These are phyloP conservation scores for Geodia barretti DNA, from an alignment of 37 sponge, comb jelly and placozoan species.

Conservation along the genomic window DNA sequence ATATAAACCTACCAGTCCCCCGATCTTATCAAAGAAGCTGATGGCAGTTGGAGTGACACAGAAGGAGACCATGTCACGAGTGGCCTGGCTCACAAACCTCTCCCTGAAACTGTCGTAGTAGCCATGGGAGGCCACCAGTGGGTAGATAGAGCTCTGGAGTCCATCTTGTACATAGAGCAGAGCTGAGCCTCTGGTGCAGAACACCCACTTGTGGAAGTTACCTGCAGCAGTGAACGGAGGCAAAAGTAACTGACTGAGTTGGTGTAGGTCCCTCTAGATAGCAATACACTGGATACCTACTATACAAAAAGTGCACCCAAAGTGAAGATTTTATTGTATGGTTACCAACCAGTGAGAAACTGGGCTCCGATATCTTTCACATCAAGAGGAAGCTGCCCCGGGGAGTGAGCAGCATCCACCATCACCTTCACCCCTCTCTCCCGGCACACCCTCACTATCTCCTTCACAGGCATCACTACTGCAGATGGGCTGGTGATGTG, in stretches of 20 bases:
- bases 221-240: slow-evolving; percentile 18
- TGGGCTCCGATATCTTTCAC: slow-evolving; percentile 46
- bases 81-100: slow-evolving; percentile 29
- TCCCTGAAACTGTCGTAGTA: slow-evolving; percentile 29
- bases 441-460: slow-evolving; percentile 47
- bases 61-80: slow-evolving; percentile 48
- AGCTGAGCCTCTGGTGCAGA: slow-evolving; percentile 59
- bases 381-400: slow-evolving; percentile 60
- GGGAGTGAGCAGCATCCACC: slow-evolving; percentile 75
- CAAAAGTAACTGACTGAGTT: too few species aligned
- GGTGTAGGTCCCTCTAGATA: too few species aligned
- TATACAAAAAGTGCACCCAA: too few species aligned
- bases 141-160: slow-evolving; percentile 19
- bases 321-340: too few species aligned
- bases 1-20: slow-evolving; percentile 54
- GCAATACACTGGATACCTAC: too few species aligned
- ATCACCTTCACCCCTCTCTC: slow-evolving; percentile 41
- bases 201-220: slow-evolving; percentile 76
- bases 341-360: slow-evolving; percentile 47
- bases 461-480: slow-evolving; percentile 56
- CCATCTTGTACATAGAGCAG: slow-evolving; percentile 38
- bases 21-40: slow-evolving; percentile 39
- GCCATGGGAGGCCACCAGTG: slow-evolving; percentile 35
- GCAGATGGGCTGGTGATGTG: slow-evolving; percentile 64
- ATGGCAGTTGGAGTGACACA: slow-evolving; percentile 22